Conservation (phyloP, 2,797 vertebrate genomes). For the Buceros bicornis region DNA sequence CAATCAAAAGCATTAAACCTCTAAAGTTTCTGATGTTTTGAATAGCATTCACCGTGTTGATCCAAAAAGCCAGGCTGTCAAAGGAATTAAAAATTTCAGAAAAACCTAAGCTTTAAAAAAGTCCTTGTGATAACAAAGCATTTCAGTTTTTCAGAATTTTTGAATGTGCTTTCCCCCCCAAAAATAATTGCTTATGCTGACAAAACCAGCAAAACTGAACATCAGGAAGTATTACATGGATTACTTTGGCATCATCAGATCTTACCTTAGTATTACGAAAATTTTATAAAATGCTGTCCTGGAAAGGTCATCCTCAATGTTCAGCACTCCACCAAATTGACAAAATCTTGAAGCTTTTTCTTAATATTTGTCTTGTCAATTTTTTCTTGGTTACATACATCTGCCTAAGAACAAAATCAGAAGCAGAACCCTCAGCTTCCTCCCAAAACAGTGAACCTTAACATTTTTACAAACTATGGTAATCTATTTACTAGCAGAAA, state of each 20-base stretch:
- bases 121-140: neutral
- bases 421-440: neutral
- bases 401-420: neutral
- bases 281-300: neutral
- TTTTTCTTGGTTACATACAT: neutral
- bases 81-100: neutral
- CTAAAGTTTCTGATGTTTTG: neutral
- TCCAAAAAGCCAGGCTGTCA: neutral
- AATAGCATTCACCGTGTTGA: neutral
- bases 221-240: neutral
- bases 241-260: neutral
- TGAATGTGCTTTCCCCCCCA: neutral
- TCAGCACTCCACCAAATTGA: neutral
- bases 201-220: neutral
- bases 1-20: neutral
- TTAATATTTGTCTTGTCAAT: neutral
- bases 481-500: neutral
- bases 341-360: neutral
- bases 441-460: neutral
- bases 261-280: neutral
- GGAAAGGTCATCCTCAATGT: neutral
- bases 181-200: accelerated
- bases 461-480: neutral
- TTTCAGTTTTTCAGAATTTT: neutral
- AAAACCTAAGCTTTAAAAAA: neutral